Evolutionary conservation across 2,113 vertebrate genomes (phyloP).

Genomic region (Sciurus niger): DNA sequence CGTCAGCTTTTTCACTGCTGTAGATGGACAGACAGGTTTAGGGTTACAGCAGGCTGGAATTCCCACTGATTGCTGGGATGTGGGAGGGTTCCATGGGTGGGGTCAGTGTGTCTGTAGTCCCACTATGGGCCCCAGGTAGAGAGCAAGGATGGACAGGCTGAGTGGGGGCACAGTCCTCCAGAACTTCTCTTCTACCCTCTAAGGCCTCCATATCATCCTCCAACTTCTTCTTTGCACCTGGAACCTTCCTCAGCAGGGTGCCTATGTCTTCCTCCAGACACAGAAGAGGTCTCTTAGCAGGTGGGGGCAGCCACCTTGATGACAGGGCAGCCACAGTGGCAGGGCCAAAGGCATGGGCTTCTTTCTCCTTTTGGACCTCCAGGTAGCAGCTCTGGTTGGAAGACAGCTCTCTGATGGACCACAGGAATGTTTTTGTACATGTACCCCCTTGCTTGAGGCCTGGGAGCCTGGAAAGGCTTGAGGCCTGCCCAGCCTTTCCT

Average conservation of each 20-base stretch:
- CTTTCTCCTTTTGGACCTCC: neutral
- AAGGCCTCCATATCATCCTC: rapidly evolving
- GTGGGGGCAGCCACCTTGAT: neutral
- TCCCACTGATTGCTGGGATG: too few species aligned
- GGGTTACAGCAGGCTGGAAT: too few species aligned
- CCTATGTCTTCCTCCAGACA: rapidly evolving
- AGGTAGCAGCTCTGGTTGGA: rapidly evolving
- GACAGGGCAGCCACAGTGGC: neutral
- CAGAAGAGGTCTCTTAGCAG: neutral
- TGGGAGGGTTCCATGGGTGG: neutral
- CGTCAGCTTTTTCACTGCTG: too few species aligned
- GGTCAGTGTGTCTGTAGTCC: rapidly evolving
- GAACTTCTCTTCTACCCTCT: neutral
- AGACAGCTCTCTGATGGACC: rapidly evolving
- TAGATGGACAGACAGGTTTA: too few species aligned
- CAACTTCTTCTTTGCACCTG: neutral
- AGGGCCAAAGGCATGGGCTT: neutral
- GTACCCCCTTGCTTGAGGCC: slow-evolving; percentile 84
- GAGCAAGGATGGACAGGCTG: neutral
- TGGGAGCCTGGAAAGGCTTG: slow-evolving; percentile 81
- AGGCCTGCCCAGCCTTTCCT: slow-evolving; percentile 82
- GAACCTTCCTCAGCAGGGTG: neutral
- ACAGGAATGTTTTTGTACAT: slow-evolving; percentile 21
- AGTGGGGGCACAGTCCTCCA: rapidly evolving
- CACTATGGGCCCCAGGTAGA: too few species aligned